phyloP scores from a whole-genome alignment of 2,888 invertebrate genomes.

The Pheosia tremula region DNA sequence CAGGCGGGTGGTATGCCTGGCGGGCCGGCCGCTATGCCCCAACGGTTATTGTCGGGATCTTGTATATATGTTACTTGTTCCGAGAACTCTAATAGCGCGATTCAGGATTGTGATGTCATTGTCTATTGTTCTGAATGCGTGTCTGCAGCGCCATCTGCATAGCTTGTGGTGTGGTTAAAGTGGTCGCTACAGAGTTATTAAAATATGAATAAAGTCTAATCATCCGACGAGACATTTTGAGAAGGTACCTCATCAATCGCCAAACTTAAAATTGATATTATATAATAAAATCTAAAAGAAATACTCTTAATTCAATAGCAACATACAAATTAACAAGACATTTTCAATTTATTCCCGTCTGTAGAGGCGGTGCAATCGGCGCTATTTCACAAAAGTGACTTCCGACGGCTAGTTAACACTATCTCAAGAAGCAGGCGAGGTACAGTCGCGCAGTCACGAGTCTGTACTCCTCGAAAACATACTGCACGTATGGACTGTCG shows the following conservation, averaged over 20 bases:
- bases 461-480: conserved; percentile 14
- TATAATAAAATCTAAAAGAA: conserved; percentile 35
- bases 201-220: conserved; percentile 19
- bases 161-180: too few species aligned
- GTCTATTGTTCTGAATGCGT: too few species aligned
- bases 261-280: conserved; percentile 34
- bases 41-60: too few species aligned
- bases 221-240: conserved; percentile 15
- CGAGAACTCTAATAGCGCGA: too few species aligned
- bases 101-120: too few species aligned
- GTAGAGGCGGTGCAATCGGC: conserved; percentile 47
- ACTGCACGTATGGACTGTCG: conserved; percentile 19
- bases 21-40: too few species aligned
- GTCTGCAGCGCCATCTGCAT: too few species aligned
- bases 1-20: too few species aligned
- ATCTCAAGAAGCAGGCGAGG: conserved; percentile 55
- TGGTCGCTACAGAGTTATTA: too few species aligned
- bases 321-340: conserved; percentile 50
- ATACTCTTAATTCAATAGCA: conserved; percentile 41
- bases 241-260: conserved; percentile 10
- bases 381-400: conserved; percentile 43
- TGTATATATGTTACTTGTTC: too few species aligned
- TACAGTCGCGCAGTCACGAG: conserved; percentile 30
- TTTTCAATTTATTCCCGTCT: conserved; percentile 52
- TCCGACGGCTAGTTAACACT: conserved; percentile 56